Base-by-base conservation (phyloP, 2,888 invertebrate genomes). In the Agrotis ipsilon region DNA sequence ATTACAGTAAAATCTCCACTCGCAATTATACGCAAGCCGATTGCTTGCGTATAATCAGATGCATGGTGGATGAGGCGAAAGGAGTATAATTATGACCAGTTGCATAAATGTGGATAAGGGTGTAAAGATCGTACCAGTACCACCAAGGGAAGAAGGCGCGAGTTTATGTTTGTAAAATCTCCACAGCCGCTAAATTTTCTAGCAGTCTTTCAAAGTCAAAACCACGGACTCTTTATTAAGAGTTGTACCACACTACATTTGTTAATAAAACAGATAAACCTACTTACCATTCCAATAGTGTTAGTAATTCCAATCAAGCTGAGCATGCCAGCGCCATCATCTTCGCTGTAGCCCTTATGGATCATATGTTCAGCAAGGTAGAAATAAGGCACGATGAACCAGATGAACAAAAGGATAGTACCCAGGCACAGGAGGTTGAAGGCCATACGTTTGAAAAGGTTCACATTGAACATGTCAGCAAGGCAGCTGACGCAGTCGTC, bases 361-460 rank as follows among this genome's bases (percentile, higher is more conserved):
- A 97, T 97, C 95, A 98, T 97, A 91, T 98, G 97, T 88, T 99
- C 99, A 67, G 98, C 98, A 77, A 99, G 96, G 93, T 99, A 99
- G 92, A 99, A 98, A 94, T 99, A 99, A 18, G 99, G 99, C 71
- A 99, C 98, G 89, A 99, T 99, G 93, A 98, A 98, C 98, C 99
- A 99, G 87, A 98, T 97, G 94, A 99, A 99, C 64, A 99, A 97
- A 66, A 99, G 96, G 84, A 99, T 97, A 81, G 99, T 99, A 66
- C 99, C 98, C 19, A 98, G 89, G 68, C 98, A 98, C 89, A 99
- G 97, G 58, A 98, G 96, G 80, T 98, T 96, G 93, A 98, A 98
- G 83, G 98, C 98, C 69, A 97, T 93, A 89, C 98, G 97, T 89
- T 97, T 96, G 91, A 98, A 98, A 91, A 98, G 97, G 32, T 97